Evolutionary conservation across 2,888 invertebrate genomes (phyloP).

Genomic region (Fissipunctia ypsillon): DNA sequence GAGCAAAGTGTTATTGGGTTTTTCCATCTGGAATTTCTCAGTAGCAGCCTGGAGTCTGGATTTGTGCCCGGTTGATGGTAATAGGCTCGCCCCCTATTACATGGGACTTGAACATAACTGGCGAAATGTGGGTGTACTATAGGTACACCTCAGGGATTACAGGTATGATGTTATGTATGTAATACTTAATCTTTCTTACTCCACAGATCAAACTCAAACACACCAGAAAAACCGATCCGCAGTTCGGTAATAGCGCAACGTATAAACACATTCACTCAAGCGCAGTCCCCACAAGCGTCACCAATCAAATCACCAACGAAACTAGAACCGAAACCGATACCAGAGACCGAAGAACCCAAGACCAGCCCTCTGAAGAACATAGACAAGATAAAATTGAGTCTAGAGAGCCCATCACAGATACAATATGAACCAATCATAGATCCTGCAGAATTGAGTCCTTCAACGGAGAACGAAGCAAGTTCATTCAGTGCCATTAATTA

Average conservation of each 20-base stretch:
- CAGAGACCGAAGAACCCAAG: slow-evolving; percentile 75
- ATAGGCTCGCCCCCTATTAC: no score
- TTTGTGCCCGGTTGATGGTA: no score
- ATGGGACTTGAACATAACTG: no score
- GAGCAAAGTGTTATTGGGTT: no score
- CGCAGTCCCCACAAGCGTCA: slow-evolving; percentile 70
- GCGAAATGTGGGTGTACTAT: no score
- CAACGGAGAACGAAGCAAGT: slow-evolving; percentile 81
- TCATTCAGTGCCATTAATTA: slow-evolving; percentile 85
- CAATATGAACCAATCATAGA: slow-evolving; percentile 89
- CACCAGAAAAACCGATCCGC: slow-evolving; percentile 92
- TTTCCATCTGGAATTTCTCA: no score
- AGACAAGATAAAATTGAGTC: slow-evolving; percentile 88
- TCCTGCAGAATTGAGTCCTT: slow-evolving; percentile 85
- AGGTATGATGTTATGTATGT: no score
- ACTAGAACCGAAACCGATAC: slow-evolving; percentile 67
- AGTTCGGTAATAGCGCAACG: slow-evolving; percentile 92
- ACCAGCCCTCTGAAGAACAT: slow-evolving; percentile 87
- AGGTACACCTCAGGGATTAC: no score
- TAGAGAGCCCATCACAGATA: slow-evolving; percentile 88
- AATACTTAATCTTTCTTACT: background rate
- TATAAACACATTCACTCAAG: slow-evolving; percentile 89
- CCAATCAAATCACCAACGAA: slow-evolving; percentile 74
- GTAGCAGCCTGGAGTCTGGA: no score
- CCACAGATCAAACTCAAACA: slow-evolving; percentile 78